Evolutionary conservation across 2,113 vertebrate genomes (phyloP), one percentile per base, ranked within the genome.

Genomic region (Nettapus auritus): DNA sequence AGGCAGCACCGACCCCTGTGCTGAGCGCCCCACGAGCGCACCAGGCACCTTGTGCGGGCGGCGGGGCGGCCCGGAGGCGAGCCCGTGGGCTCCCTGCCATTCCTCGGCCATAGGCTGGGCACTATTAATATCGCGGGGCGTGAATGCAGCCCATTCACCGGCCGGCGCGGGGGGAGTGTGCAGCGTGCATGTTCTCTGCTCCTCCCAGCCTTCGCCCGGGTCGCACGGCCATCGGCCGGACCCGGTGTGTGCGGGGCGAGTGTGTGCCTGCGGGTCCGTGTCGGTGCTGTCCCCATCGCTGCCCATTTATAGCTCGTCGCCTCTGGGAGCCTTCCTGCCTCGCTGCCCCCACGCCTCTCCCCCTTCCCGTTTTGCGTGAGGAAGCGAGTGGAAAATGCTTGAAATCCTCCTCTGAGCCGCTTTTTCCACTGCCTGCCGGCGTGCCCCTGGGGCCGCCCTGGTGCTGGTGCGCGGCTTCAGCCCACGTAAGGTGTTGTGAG

Each of bases 81-180:
- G 67, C 71, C 57, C 28, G 5, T 1, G 14, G 86, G 63, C 36
- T 11, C 38, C 46, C 44, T 2, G 22, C 80, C 67, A 33, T 82
- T 76, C 91, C 91, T 67, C 33, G 6, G 90, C 67, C 55, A 25
- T 71, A 46, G 7, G 44, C 70, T 82, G 62, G 64, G 31, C 50
- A n/a, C 93, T 96, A 92, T 95, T 90, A 95, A 96, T 94, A 89
- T 31, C 69, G 1, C 69, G 2, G 11, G 13, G 81, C 1, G 23
- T 90, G 90, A 94, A 95, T 94, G 81, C 12, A 3, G 31, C 86
- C 73, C 86, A 91, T 96, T 96, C 66, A 94, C 10, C n/a, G 62
- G 53, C 82, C 4, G 20, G 84, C 11, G 13, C 1, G 31, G 69
- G 57, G 55, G 36, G 46, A 36, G 62, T 0, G 3, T 15, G 77